Conservation (phyloP, 2,113 vertebrate genomes). For the Corydoras maculifer region DNA sequence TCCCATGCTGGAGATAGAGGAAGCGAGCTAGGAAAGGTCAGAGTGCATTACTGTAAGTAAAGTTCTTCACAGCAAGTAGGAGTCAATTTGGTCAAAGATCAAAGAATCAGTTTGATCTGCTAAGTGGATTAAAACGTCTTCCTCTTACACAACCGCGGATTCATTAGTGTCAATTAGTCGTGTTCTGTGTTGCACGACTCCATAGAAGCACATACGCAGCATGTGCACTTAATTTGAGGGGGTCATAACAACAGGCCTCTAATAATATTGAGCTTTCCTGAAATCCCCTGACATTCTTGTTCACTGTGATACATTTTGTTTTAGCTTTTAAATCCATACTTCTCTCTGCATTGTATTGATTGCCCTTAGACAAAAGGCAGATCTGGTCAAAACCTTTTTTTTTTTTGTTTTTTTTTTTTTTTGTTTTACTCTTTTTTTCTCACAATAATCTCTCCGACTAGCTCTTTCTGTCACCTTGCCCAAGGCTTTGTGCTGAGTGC, state of each 20-base stretch:
- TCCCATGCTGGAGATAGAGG: slow-evolving; percentile 15
- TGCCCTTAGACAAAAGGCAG: slow-evolving; percentile 13
- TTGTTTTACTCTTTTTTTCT: slow-evolving; percentile 27
- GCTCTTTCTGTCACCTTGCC: slow-evolving; percentile 45
- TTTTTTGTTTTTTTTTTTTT: neutral
- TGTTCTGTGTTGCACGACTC: neutral
- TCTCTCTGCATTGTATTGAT: slow-evolving; percentile 12
- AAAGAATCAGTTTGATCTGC: slow-evolving; percentile 42
- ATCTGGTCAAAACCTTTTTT: slow-evolving; percentile 23
- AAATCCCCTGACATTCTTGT: no score
- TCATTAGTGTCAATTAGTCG: slow-evolving; percentile 20
- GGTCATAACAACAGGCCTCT: no score
- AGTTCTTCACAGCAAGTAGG: slow-evolving; percentile 30
- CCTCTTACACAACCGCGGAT: slow-evolving; percentile 40
- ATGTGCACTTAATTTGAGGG: no score
- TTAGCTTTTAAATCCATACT: neutral
- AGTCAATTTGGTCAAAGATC: slow-evolving; percentile 45
- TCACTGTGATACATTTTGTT: neutral
- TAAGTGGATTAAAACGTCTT: slow-evolving; percentile 42
- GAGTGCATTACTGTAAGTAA: slow-evolving; percentile 38
- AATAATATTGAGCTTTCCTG: no score
- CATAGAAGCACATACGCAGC: no score
- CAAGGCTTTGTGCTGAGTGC: slow-evolving; percentile 47
- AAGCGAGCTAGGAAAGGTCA: slow-evolving; percentile 1
- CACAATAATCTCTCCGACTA: slow-evolving; percentile 16